These are phyloP conservation scores for Pyrrhia umbra DNA, from an alignment of 2,888 invertebrate genomes.

Conservation along the genomic window DNA sequence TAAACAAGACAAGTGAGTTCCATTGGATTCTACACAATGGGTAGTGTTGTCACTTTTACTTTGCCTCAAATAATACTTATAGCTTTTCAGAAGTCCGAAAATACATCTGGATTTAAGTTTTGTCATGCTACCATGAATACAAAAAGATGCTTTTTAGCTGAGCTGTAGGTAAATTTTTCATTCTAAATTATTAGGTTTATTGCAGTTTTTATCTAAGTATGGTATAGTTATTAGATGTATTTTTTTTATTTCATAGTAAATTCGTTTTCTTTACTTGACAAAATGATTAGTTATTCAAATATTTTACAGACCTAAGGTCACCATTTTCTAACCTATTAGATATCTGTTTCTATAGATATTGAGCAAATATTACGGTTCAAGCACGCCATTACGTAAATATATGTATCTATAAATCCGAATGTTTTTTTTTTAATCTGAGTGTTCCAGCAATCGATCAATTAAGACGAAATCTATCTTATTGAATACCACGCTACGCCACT, in stretches of 20 bases:
- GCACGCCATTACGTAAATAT: not conserved
- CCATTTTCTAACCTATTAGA: not conserved
- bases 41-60: not conserved
- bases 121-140: not conserved
- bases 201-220: not conserved
- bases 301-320: not conserved
- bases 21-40: not conserved
- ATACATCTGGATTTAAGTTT: not conserved
- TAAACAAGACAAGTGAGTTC: slow-evolving; percentile 13
- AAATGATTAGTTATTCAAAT: not conserved
- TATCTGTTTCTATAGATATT: not conserved
- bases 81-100: not conserved
- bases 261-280: no score
- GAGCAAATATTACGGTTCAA: not conserved
- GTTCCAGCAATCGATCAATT: no score
- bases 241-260: no score
- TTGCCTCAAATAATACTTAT: no score
- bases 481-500: not conserved
- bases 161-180: no score
- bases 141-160: not conserved
- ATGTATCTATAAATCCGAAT: not conserved
- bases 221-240: not conserved
- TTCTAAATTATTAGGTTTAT: not conserved
- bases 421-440: not conserved
- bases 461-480: no score